A percentile compares a stretch with the other conserved stretches of the same genome.
phyloP scores from a whole-genome alignment of 2,113 vertebrate genomes.

The Pteruthius melanotis region DNA sequence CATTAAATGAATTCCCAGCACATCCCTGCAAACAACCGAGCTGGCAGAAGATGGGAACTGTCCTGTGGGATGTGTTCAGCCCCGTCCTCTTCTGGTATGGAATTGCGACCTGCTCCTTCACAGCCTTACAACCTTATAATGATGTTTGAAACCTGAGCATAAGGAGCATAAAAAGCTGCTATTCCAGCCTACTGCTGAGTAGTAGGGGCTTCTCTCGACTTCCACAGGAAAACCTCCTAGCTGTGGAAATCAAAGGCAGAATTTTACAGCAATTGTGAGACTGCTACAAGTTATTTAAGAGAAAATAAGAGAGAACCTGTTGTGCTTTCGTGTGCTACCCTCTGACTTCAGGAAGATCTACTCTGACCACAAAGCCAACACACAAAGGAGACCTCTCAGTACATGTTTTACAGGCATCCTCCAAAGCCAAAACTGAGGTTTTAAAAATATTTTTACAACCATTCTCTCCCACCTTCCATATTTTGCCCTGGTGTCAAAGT shows the following conservation, averaged over 20 bases:
- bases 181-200: neutral
- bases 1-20: neutral
- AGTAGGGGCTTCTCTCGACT: neutral
- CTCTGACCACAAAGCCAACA: neutral
- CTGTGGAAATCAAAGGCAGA: slow-evolving; percentile 6
- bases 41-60: neutral
- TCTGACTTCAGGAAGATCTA: neutral
- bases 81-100: neutral
- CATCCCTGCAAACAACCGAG: neutral
- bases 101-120: neutral
- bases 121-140: neutral
- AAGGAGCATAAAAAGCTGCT: neutral
- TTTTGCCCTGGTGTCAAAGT: neutral
- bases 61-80: neutral
- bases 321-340: neutral
- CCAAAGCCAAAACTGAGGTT: neutral
- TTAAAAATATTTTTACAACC: neutral
- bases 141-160: neutral
- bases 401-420: neutral
- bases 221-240: neutral
- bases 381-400: neutral
- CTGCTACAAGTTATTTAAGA: neutral
- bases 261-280: neutral
- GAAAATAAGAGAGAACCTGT: neutral
- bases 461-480: neutral